Evolutionary conservation across 2,888 invertebrate species (phyloP).

Genomic region (Yponomeuta malinellus): DNA sequence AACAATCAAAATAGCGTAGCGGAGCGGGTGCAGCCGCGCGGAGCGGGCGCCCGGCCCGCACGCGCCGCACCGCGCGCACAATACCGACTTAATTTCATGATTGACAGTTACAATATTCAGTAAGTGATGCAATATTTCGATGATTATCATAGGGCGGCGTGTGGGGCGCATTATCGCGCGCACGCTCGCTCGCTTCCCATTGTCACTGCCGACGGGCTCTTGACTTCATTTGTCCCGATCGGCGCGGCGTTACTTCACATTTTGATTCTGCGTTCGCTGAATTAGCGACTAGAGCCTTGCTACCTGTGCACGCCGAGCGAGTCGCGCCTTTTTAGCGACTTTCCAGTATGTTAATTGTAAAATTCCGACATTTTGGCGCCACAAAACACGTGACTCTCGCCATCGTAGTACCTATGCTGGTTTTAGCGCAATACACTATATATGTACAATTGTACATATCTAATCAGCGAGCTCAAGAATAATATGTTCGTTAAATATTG

Average conservation of each 20-base stretch:
- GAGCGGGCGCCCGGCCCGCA: slow-evolving; percentile 40
- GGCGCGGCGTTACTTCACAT: not conserved
- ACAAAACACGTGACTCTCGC: too few relatives aligned
- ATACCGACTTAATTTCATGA: slow-evolving; percentile 73
- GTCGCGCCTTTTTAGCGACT: too few relatives aligned
- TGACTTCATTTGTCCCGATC: slow-evolving; percentile 25
- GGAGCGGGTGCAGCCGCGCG: slow-evolving; percentile 24
- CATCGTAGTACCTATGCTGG: too few relatives aligned
- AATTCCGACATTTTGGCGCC: too few relatives aligned
- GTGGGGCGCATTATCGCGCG: slow-evolving; percentile 48
- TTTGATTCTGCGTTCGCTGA: not conserved
- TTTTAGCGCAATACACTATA: too few relatives aligned
- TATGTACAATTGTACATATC: too few relatives aligned
- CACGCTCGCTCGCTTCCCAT: slow-evolving; percentile 42
- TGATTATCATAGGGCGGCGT: slow-evolving; percentile 56
- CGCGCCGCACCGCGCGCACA: slow-evolving; percentile 51
- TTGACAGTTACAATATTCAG: slow-evolving; percentile 77
- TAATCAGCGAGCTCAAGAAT: too few relatives aligned
- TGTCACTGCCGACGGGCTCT: slow-evolving; percentile 29
- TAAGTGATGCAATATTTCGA: slow-evolving; percentile 77
- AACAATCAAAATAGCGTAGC: slow-evolving; percentile 62
- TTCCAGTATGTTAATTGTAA: too few relatives aligned
- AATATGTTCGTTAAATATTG: too few relatives aligned
- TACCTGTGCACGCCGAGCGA: too few relatives aligned
- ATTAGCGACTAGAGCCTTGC: not conserved